Evolutionary conservation across 1,140 invertebrate species (phyloP).

Genomic region (Drosophila dunni): DNA sequence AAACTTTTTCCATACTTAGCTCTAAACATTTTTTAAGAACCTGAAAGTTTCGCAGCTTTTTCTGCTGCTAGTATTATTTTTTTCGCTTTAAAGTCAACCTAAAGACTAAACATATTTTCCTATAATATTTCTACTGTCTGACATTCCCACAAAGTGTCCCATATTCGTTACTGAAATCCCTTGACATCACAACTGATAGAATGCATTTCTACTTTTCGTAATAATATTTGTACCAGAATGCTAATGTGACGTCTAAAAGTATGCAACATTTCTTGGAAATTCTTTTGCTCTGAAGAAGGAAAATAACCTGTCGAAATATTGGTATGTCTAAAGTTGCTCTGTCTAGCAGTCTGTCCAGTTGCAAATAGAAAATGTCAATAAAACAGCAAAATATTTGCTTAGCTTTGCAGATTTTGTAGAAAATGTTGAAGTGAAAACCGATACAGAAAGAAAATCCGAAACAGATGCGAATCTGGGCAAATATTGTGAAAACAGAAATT

Average conservation of each 20-base stretch:
- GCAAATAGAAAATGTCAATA: conserved; percentile 79
- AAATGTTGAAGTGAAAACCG: background rate
- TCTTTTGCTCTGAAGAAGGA: conserved; percentile 34
- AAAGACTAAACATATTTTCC: too few relatives aligned
- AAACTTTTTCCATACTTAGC: too few relatives aligned
- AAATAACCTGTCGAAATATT: conserved; percentile 69
- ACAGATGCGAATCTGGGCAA: conserved; percentile 6
- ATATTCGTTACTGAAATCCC: background rate
- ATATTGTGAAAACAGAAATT: conserved; percentile 42
- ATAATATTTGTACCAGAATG: conserved; percentile 54
- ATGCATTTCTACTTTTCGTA: conserved; percentile 29
- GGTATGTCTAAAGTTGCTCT: conserved; percentile 38
- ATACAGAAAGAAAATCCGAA: conserved; percentile 1
- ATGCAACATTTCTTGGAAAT: conserved; percentile 60
- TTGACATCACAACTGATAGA: conserved; percentile 13
- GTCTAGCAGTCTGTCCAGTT: conserved; percentile 17
- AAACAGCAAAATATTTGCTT: conserved; percentile 59
- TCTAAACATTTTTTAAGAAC: too few relatives aligned
- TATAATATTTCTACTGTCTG: too few relatives aligned
- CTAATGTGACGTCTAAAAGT: conserved; percentile 54
- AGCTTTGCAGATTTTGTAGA: conserved; percentile 15
- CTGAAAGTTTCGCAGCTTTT: too few relatives aligned
- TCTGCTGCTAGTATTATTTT: too few relatives aligned
- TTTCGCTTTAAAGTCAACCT: too few relatives aligned
- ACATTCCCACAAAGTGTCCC: conserved; percentile 2